Base-by-base conservation (phyloP, 2,888 invertebrate genomes). In the Chloroclysta siterata region DNA sequence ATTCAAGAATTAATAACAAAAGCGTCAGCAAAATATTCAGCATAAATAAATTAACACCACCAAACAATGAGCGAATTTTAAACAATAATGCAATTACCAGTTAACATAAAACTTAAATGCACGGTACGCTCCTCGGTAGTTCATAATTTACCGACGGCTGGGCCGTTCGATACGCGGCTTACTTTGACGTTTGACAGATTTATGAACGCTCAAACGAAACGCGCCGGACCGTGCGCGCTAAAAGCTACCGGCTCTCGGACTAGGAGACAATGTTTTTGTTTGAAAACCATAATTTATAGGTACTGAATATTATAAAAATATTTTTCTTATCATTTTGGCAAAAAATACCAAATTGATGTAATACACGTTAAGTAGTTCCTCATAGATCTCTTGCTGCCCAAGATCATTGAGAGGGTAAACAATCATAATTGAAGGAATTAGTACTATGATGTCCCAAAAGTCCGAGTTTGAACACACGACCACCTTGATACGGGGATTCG, bases 111-210 rank as follows among this genome's bases (percentile, higher is more conserved):
- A 66, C 69, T 63, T 65, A 74, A 70, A 65, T 63, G 71, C 72
- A 69, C 69, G 56, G 55, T 58, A 53, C 59, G 69, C 69, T 73
- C 72, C 78, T 78, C 75, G 36, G 33, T 15, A 88, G 87, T 88
- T 85, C 86, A 87, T 89, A 90, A 90, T 89, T 90, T 87, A 90
- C 84, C 79, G 77, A 74, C 80, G 85, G 83, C 89, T 91, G 92
- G 82, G 69, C 72, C 75, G 82, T 77, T 90, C 92, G 92, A 91
- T 92, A 91, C 89, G 87, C 82, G 88, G 90, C 91, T 92, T 91
- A 92, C 82, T 91, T 91, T 91, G 92, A 91, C 90, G 81, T 69
- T 65, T 89, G 91, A 88, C 89, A 89, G 85, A 92, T 92, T 92
- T 92, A 92, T 91, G 85, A 83, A 81, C 87, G 82, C 86, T 90